Base-by-base conservation (phyloP, 1,140 invertebrate genomes). In the Arion vulgaris region DNA sequence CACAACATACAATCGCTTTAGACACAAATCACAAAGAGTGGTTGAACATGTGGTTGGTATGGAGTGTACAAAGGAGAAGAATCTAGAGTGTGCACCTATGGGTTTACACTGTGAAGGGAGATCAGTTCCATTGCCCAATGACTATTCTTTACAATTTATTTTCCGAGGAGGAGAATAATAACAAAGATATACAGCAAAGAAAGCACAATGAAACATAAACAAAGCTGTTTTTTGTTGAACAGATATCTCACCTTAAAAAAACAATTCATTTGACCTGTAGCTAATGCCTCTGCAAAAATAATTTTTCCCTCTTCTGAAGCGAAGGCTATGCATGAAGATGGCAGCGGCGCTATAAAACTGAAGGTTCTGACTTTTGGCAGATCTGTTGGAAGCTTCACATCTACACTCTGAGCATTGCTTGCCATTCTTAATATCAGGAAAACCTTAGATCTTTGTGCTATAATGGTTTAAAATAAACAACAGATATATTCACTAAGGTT, bases 301-400 rank as follows among this genome's bases (percentile, higher is more conserved):
- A 51, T 41, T 75, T 92, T 92, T 17, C 92, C 92, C 76, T 91
- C 86, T 1, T 85, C 81, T 23, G 89, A 90, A 38, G 85, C 86
- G 84, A 93, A 92, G 9, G 88, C 84, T 36, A 92, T 90, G 80
- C 92, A 92, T 17, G 82, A 84, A 2, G 86, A 76, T 13, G 92
- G 92, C 34, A 93, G 84, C n/a, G 83, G 75, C 34, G 89, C 77
- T 23, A 90, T 84, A 85, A 91, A 91, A 53, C 91, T 84, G 19
- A 57, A 1, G 15, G 34, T 80, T 19, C 45, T 41, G 9, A 49
- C 13, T 51, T 75, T 75, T 4, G 62, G 62, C 19, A 66, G 2
- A 11, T 66, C 62, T 23, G 11, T 32, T 32, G 62, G 62, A 7
- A 66, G 62, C 28, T 66, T 66, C 2, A 66, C 62, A 15, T 62